Evolutionary conservation across 1,140 invertebrate genomes (phyloP).

Genomic region (Drosophila suzukii): DNA sequence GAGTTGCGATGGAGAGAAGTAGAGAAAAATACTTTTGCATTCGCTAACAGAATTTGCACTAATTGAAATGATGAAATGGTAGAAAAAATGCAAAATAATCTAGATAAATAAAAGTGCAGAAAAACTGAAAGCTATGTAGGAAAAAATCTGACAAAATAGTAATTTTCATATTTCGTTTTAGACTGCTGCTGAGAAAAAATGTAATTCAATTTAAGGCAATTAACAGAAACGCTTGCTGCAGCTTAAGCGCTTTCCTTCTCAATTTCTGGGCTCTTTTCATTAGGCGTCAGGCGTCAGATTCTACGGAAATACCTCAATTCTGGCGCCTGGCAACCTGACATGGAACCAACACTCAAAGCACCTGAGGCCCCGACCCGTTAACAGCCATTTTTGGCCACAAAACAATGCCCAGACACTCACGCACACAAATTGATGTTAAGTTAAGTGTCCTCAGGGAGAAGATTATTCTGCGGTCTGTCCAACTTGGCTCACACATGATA

Average conservation of each 20-base stretch:
- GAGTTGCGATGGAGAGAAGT: slow-evolving; percentile 4
- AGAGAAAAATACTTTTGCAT: slow-evolving; percentile 44
- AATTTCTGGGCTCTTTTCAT: slow-evolving; percentile 19
- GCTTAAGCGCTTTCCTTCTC: background rate
- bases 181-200: slow-evolving; percentile 23
- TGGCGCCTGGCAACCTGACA: slow-evolving; percentile 7
- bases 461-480: slow-evolving; percentile 40
- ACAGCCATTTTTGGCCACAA: slow-evolving; percentile 51
- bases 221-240: slow-evolving; percentile 54
- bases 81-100: slow-evolving; percentile 41
- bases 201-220: slow-evolving; percentile 70
- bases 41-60: slow-evolving; percentile 60
- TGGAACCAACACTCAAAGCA: slow-evolving; percentile 1
- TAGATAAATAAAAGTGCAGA: slow-evolving; percentile 18
- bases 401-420: slow-evolving; percentile 35
- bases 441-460: slow-evolving; percentile 49
- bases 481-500: slow-evolving; percentile 24
- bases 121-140: slow-evolving; percentile 29
- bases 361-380: slow-evolving; percentile 27
- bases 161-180: slow-evolving; percentile 57
- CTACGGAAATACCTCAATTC: slow-evolving; percentile 14
- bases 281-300: slow-evolving; percentile 11
- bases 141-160: slow-evolving; percentile 42
- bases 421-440: slow-evolving; percentile 54
- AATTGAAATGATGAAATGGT: slow-evolving; percentile 74